phyloP scores from a whole-genome alignment of 2,797 vertebrate genomes.

The Poecilia wingei region DNA sequence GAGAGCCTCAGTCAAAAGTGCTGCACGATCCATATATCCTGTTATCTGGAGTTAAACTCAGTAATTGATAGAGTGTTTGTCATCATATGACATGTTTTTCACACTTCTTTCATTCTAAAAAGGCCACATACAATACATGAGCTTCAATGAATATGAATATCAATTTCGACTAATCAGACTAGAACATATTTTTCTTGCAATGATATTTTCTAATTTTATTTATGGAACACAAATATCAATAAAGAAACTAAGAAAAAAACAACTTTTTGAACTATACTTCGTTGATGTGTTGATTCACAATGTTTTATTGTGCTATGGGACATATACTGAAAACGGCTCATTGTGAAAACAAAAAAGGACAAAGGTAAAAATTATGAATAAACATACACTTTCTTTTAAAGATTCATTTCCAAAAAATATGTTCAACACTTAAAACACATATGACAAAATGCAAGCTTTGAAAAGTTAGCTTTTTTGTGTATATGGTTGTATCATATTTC shows the following conservation, averaged over 20 bases:
- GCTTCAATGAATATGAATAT: neutral
- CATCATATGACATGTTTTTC: conserved; percentile 26
- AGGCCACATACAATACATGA: neutral
- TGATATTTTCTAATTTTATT: neutral
- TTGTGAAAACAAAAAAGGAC: too few species aligned
- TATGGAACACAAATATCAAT: neutral
- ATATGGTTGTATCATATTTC: too few species aligned
- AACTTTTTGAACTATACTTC: neutral
- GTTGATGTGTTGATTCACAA: neutral
- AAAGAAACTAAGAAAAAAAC: neutral
- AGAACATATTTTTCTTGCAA: neutral
- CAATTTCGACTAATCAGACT: neutral
- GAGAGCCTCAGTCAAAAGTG: conserved; percentile 65
- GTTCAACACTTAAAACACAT: neutral
- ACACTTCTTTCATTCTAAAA: conserved; percentile 23
- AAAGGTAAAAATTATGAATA: neutral
- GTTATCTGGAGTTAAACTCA: conserved; percentile 23
- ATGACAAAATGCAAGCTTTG: neutral
- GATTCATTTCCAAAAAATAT: neutral
- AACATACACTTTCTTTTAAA: neutral
- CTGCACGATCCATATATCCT: conserved; percentile 2
- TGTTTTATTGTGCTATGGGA: neutral
- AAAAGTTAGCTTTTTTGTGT: neutral
- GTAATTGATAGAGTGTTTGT: conserved; percentile 36
- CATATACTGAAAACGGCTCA: neutral